A percentile compares a stretch with the other conserved stretches of the same genome.
Evolutionary conservation across 2,888 invertebrate species (phyloP).

Genomic region (Plemyria rubiginata): DNA sequence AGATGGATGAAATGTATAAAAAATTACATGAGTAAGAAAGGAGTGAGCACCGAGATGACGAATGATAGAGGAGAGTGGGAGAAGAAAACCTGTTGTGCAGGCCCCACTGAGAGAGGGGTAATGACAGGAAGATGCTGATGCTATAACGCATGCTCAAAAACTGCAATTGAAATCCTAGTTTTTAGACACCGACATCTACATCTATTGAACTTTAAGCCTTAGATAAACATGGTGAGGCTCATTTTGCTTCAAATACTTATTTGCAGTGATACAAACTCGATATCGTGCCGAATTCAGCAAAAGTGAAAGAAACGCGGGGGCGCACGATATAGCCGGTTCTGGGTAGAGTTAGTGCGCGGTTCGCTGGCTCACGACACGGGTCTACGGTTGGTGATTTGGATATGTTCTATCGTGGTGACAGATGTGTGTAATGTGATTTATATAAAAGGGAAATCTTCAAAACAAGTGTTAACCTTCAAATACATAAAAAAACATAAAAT

Average conservation of each 20-base stretch:
- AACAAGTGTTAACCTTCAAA: background rate
- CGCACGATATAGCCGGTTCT: conserved; percentile 47
- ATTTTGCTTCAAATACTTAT: background rate
- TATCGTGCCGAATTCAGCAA: conserved; percentile 51
- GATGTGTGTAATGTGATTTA: conserved; percentile 17
- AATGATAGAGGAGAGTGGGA: no score
- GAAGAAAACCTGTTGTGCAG: no score
- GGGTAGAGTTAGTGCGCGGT: conserved; percentile 64
- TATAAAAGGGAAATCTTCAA: background rate
- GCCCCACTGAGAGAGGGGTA: no score
- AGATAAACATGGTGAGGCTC: background rate
- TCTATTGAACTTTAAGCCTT: conserved; percentile 4
- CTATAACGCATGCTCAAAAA: background rate
- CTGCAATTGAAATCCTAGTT: background rate
- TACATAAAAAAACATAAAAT: background rate
- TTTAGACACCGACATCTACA: background rate
- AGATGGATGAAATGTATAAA: no score
- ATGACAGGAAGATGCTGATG: no score
- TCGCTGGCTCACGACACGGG: conserved; percentile 68
- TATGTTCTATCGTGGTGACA: conserved; percentile 16
- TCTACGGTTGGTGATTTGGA: conserved; percentile 35
- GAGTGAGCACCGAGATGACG: no score
- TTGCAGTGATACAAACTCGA: conserved; percentile 10
- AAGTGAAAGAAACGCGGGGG: conserved; percentile 75
- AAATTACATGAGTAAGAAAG: no score